phyloP scores from a whole-genome alignment of 2,113 vertebrate genomes.

The Montifringilla adamsi region DNA sequence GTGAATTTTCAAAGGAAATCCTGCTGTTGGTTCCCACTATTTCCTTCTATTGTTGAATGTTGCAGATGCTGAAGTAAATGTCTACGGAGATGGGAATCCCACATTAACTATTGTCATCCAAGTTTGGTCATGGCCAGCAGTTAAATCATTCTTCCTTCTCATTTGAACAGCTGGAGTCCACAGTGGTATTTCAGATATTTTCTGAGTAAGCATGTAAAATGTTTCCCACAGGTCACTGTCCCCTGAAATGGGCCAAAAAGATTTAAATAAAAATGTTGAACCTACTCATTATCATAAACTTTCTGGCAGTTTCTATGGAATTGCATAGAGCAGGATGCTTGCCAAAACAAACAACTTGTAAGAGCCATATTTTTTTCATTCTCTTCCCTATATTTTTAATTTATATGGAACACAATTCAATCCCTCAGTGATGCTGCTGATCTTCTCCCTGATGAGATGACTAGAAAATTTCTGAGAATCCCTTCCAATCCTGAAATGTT shows the following conservation, averaged over 20 bases:
- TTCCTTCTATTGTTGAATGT: constrained; percentile 58
- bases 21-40: constrained; percentile 29
- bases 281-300: neutral
- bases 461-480: neutral
- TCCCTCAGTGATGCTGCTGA: neutral
- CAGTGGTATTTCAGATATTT: constrained; percentile 13
- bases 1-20: constrained; percentile 59
- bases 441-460: neutral
- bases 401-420: neutral
- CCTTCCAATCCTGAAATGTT: neutral
- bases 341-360: neutral
- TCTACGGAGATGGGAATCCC: neutral
- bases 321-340: neutral
- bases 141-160: constrained; percentile 19
- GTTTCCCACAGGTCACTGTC: neutral
- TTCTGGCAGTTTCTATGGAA: neutral
- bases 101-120: constrained; percentile 21
- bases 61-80: constrained; percentile 18
- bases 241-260: neutral
- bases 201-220: neutral
- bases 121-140: neutral
- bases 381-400: neutral
- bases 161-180: neutral
- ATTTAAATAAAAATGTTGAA: constrained; percentile 4
- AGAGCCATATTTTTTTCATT: neutral